Base-by-base conservation (phyloP, 1,140 invertebrate genomes). In the Lepidostoma basale region DNA sequence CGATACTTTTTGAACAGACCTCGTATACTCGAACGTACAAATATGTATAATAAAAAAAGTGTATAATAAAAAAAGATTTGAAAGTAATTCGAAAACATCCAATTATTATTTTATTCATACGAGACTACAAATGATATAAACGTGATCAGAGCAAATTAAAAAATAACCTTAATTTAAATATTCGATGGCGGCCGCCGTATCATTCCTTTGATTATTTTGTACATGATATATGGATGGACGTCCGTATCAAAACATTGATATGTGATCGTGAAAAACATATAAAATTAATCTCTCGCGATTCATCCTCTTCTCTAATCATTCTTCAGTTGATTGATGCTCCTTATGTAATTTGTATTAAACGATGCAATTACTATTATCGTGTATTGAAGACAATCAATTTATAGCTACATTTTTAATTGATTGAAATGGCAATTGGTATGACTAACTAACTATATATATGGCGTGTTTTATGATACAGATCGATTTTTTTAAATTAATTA, bases 191-290 rank as follows among this genome's bases (percentile, higher is more conserved):
- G 49, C 49, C 30, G 49, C 6, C 20, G 28, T 23, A 23, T 49
- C 44, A 52, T 64, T 47, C 25, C 25, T 63, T 23, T 52, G 44
- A 18, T 40, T 60, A 16, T 26, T 60, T 40, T 25, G 22, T 40
- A 18, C 18, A 14, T 63, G 40, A 44, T 45, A 14, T 47, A 42
- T 33, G 44, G 16, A 49, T 63, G 14, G 44, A 62, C 26, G 44
- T 14, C 42, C 42, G 18, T 39, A 49, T 33, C 25, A 16, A 49
- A 26, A 63, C 60, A 47, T 47, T 63, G 33, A 60, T 60, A 60
- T 42, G 33, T 40, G 22, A 25, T 60, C 40, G 12, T 60, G 25
- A 60, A 42, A 42, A 22, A 12, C n/a, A 42, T n/a, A n/a, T 60
- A 58, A 23, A 40, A 18, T 59, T 20, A 20, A 18, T 26, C 16